Evolutionary conservation across 2,113 vertebrate genomes (phyloP).

Genomic region (Suricata suricatta): DNA sequence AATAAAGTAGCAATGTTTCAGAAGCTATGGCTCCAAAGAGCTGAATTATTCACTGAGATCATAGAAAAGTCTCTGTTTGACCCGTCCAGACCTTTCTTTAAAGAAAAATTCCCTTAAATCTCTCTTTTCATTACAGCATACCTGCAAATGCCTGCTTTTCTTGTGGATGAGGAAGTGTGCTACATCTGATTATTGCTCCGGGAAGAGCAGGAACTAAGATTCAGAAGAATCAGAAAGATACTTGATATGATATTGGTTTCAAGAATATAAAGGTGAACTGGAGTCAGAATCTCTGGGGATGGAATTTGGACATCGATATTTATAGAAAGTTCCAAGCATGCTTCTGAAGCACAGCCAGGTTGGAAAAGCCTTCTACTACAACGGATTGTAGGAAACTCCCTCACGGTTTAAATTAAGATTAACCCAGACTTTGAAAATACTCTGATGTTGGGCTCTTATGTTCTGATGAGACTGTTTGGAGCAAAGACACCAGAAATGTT

Average conservation of each 20-base stretch:
- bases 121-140: not conserved
- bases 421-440: conserved; percentile 17
- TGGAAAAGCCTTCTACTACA: not conserved
- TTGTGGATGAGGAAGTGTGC: not conserved
- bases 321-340: not conserved
- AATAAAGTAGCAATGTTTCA: not conserved
- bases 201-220: not conserved
- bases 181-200: conserved; percentile 19
- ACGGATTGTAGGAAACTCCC: not conserved
- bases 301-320: not conserved
- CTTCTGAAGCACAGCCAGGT: not conserved
- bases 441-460: not conserved
- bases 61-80: not conserved
- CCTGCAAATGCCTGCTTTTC: not conserved
- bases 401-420: not conserved
- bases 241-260: not conserved
- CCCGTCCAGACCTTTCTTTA: not conserved
- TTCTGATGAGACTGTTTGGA: not conserved
- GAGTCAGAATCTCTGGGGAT: not conserved
- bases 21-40: not conserved
- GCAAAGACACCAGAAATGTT: not conserved
- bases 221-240: not conserved
- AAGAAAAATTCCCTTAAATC: not conserved
- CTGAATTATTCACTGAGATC: not conserved
- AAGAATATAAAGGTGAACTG: not conserved